A percentile compares a stretch with the other conserved stretches of the same genome.
Evolutionary conservation across 1,140 invertebrate genomes (phyloP).

Genomic region (Zaprionus taronus): DNA sequence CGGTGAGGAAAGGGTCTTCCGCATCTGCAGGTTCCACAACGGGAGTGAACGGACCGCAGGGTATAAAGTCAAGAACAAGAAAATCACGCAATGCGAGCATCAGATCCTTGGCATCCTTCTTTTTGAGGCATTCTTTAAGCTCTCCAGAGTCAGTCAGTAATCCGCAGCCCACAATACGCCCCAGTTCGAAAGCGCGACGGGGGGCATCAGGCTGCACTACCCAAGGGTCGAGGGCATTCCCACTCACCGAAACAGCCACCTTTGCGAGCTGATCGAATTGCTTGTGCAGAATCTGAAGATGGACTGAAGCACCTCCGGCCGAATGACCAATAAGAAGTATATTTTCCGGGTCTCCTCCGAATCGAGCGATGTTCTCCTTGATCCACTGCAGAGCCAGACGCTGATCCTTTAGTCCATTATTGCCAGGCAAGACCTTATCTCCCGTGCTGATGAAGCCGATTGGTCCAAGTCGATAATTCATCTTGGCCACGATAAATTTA

Average conservation of each 20-base stretch:
- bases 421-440: conserved; percentile 86
- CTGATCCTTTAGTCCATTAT: conserved; percentile 89
- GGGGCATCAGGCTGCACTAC: conserved; percentile 85
- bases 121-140: conserved; percentile 86
- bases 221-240: conserved; percentile 65
- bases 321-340: conserved; percentile 86
- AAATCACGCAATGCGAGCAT: conserved; percentile 48
- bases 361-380: conserved; percentile 86
- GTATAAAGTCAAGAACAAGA: conserved; percentile 85
- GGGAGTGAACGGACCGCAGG: conserved; percentile 87
- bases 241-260: conserved; percentile 62
- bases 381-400: conserved; percentile 87
- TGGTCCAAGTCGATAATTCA: conserved; percentile 88
- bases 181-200: conserved; percentile 86
- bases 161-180: conserved; percentile 86
- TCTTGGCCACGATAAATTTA: conserved; percentile 86
- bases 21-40: conserved; percentile 83
- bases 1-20: conserved; percentile 85
- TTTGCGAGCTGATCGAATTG: conserved; percentile 48
- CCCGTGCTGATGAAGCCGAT: conserved; percentile 87
- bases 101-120: conserved; percentile 81
- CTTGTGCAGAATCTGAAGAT: conserved; percentile 88
- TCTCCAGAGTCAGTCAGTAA: conserved; percentile 61
- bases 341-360: conserved; percentile 86
- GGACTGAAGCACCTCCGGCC: conserved; percentile 86